Base-by-base conservation (phyloP, 2,888 invertebrate genomes). In the Lasioglossum oenotherae region DNA sequence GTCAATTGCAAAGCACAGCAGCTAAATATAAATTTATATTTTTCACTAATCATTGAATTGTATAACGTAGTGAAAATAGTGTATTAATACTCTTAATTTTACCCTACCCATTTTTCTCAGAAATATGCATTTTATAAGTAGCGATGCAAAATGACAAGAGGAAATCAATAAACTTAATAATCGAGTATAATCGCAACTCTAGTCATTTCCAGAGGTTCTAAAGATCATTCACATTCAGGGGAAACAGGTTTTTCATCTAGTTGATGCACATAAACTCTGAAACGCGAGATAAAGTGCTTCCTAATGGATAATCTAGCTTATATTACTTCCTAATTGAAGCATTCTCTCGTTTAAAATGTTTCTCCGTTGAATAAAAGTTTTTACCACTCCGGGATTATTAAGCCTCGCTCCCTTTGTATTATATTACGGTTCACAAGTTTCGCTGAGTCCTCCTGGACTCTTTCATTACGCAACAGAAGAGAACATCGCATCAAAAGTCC, bases 251-350 rank as follows among this genome's bases (percentile, higher is more conserved):
- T 41, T 23, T 41, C 41, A 71, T 10, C 38, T n/a, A 12, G 35
- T 10, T 8, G 23, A 35, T 69, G 38, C 41, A 71, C n/a, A 41
- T 41, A 71, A 71, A 16, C 23, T n/a, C 12, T 41, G 23, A 35
- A 23, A 41, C 23, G n/a, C n/a, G 38, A 23, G 19, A 41, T n/a
- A n/a, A 41, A 38, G 41, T 41, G n/a, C n/a, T n/a, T 41, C 8
- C 14, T 4, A 71, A 71, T 41, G 41, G 71, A 41, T 71, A 41
- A 71, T 41, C 10, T 41, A 41, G 71, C 38, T 71, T 23, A 71
- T 71, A n/a, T 71, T 71, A 71, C 71, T 71, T n/a, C 4, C 71
- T 71, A 71, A 71, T 38, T n/a, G 41, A 41, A 71, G 41, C 41
- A 41, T 71, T 38, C 38, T 71, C 71, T 12, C 38, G 10, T 19